Base-by-base conservation (phyloP, 2,888 invertebrate genomes). In the Plebejus argus region DNA sequence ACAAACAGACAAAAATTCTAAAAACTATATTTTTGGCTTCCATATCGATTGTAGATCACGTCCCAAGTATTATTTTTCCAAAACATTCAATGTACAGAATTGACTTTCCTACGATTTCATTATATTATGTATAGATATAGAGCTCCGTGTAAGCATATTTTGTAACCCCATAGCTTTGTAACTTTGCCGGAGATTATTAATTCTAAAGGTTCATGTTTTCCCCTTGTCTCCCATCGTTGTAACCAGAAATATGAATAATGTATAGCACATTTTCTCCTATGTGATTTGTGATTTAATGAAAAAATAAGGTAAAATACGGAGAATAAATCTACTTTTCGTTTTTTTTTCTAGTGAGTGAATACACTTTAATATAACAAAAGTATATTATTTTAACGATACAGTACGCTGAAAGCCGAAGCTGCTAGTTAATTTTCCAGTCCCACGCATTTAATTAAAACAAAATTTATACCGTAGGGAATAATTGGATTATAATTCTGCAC, bases 361-460 rank as follows among this genome's bases (percentile, higher is more conserved):
- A 58, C 20, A 58, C 23, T 66, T 28, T 28, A 28, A 28, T 28
- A 15, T 66, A 66, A 6, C 1, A 28, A 61, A 61, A 61, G 10
- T 23, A 61, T 23, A 23, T 61, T 8, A 61, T 12, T 23, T 66
- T 66, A 33, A 66, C 66, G 66, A 66, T 28, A 28, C 28, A 18
- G 28, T 66, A 66, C 28, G 66, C 5, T 28, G 0, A 66, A 66
- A 66, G 28, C 12, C 66, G 66, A 28, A 12, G 66, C 66, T 28
- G 15, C 28, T 66, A 66, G 66, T 66, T 66, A 66, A 66, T 66
- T 66, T 66, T 66, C 66, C 66, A 66, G 28, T 66, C 15, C 66
- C 66, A 66, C 28, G 66, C 28, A 66, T 66, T 66, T 66, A 66
- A 66, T 66, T 66, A 66, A 66, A 66, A 33, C 66, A 66, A 66